Evolutionary conservation across 64 coral and sea anemone genomes (phyloP), one percentile per base, ranked within the genome.

Genomic region (Montipora capricornis): DNA sequence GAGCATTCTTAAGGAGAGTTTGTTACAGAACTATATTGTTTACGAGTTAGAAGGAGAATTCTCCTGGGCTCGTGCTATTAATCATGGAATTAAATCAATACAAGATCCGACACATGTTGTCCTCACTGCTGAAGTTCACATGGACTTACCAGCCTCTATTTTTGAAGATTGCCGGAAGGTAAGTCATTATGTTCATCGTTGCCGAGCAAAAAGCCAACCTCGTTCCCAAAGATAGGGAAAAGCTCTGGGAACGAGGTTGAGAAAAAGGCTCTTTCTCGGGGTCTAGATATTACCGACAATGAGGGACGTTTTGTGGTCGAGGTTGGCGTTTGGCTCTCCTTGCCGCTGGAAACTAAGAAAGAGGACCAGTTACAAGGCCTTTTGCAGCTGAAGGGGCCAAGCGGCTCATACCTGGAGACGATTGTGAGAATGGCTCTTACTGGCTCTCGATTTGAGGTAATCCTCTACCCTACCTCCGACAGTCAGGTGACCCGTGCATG

Each of bases 161-260:
- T 93, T 93, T 74, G 92, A 93, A 58, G 84, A 93, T 16, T 79
- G 74, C 3, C 85, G 76, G 6, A 88, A 78, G 84, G 92, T 93
- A 55, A 80, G 82, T 8, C 44, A 4, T 26, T 20, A 12, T 10
- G 5, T 5, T 55, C 5, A 10, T 55, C 52, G 6, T 37, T 37
- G 37, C 37, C 37, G 2, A 37, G 37, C 37, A 37, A 37, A 37
- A 37, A 37, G 37, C 2, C 37, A 37, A 37, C 37, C 37, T 37
- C 37, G 37, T 37, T 37, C 37, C 37, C 37, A 37, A 37, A 37
- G 37, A 37, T 37, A 37, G 37, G 37, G 37, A 37, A 37, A 37
- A 37, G 37, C 37, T 0, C 1, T 37, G 2, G 37, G 37, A 37
- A 37, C 37, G 37, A 37, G 37, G 37, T 37, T 37, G 37, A 37